Base-by-base conservation (phyloP, 2,888 invertebrate species). In the Galeopsomyia nigrocyanea region DNA sequence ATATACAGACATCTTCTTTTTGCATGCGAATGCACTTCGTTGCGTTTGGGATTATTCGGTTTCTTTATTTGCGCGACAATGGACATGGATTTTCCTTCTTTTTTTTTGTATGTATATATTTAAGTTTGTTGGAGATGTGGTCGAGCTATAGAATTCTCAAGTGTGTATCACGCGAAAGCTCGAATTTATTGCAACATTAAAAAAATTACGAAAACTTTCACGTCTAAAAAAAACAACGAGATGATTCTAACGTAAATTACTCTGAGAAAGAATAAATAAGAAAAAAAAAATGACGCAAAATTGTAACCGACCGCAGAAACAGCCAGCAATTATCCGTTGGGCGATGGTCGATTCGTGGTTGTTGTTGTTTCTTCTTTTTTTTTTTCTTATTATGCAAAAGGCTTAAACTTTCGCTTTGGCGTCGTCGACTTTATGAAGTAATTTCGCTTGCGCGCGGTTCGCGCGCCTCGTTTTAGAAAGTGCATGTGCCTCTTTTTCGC, bases 341-440 rank as follows among this genome's bases (percentile, higher is more conserved):
- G 14, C n/a, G 39, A 63, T 70, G 64, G 26, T 31, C 31, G 56
- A 61, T 66, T 71, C 65, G 65, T 58, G 53, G 31, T 31, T 3
- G 31, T 31, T 31, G 31, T 7, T 31, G 31, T 31, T 31, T 3
- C n/a, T 10, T 14, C 53, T 6, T 3, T 55, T 56, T 49, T 1
- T 56, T 50, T 62, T 51, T 51, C 56, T 71, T 67, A 57, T 67
- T 62, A 71, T 71, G 66, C 71, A 66, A 71, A 71, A 56, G 19
- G 47, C 17, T 26, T 50, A 46, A 51, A 65, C 26, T 65, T 60
- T 71, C 56, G 70, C 58, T 58, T n/a, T n/a, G n/a, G n/a, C n/a
- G n/a, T n/a, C n/a, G 56, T 26, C 10, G 31, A 47, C 46, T 62
- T 68, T 56, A 69, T 63, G 31, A 69, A 69, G 69, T 63, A 69